Base-by-base conservation (phyloP, 1,140 invertebrate species). In the Lordiphosa clarofinis region DNA sequence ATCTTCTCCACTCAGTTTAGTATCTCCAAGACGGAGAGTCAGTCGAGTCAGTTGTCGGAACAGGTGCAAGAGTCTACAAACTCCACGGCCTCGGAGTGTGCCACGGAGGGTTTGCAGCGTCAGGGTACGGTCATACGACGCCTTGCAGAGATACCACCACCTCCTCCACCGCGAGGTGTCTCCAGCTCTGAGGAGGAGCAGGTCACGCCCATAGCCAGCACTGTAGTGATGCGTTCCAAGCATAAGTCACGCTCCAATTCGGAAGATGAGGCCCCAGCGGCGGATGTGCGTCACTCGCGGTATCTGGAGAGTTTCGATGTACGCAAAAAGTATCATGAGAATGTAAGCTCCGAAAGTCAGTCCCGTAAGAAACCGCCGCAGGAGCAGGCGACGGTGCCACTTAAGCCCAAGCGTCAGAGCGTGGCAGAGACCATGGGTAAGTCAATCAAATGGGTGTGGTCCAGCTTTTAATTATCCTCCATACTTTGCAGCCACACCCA, bases 21-120 rank as follows among this genome's bases (percentile, higher is more conserved):
- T 60, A 87, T 90, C 60, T 90, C 89, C 3, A 90, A 90, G 68
- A 90, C 89, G 1, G 89, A 90, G 49, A 90, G 89, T 56, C 87
- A 89, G 40, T 90, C 87, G 15, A 90, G 89, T 54, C 89, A 90
- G 75, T 72, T 90, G 37, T 90, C 89, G 6, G 89, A 90, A 68
- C 82, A 89, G 52, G 58, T 84, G 11, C 81, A 79, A 11, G 56
- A 72, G 37, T 73, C 84, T 1, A 69, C 54, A 3, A 63, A 56
- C 19, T 73, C 61, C 1, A 70, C 61, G 6, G 57, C 61, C 21
- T 73, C 74, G 39, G 64, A 60, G 6, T 42, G 56, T 8, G 60
- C 50, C 28, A 47, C 48, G 1, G 81, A 84, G 1, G 78, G 68
- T 0, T 40, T 88, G 15, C 86, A 86, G 37, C 73, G 87, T 0